These are phyloP conservation scores for Sula dactylatra DNA, from an alignment of 2,113 vertebrate genomes.

Conservation along the genomic window DNA sequence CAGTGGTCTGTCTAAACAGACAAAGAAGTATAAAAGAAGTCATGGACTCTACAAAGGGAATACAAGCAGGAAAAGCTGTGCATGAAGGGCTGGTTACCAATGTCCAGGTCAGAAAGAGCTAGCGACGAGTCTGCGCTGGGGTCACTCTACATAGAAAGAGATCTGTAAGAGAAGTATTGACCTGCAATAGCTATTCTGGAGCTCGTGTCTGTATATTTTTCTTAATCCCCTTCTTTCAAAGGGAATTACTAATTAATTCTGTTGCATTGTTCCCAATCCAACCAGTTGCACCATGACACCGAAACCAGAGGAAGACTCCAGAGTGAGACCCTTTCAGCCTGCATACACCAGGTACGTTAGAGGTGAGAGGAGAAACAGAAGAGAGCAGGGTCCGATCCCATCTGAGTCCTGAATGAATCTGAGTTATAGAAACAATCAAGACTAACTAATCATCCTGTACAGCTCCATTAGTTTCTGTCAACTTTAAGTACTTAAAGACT, in stretches of 20 bases:
- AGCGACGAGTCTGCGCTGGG: accelerated
- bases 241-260: not conserved
- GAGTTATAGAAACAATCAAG: not conserved
- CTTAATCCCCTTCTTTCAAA: not conserved
- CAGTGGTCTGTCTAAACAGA: not conserved
- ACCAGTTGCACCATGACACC: accelerated
- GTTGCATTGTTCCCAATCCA: accelerated
- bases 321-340: not conserved
- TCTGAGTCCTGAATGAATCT: not conserved
- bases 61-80: not conserved
- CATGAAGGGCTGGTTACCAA: not conserved
- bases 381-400: not conserved
- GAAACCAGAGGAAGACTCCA: not conserved
- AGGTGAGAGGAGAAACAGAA: not conserved
- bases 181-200: not conserved
- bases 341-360: accelerated
- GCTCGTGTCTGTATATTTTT: not conserved
- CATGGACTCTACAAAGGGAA: not conserved
- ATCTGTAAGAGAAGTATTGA: not conserved
- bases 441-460: not conserved
- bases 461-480: not conserved
- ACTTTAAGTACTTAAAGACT: not conserved
- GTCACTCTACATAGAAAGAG: not conserved
- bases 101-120: not conserved
- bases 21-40: not conserved